A percentile compares a stretch with the other conserved stretches of the same genome.
Conservation (phyloP, 2,113 vertebrate genomes). For the Suncus etruscus region DNA sequence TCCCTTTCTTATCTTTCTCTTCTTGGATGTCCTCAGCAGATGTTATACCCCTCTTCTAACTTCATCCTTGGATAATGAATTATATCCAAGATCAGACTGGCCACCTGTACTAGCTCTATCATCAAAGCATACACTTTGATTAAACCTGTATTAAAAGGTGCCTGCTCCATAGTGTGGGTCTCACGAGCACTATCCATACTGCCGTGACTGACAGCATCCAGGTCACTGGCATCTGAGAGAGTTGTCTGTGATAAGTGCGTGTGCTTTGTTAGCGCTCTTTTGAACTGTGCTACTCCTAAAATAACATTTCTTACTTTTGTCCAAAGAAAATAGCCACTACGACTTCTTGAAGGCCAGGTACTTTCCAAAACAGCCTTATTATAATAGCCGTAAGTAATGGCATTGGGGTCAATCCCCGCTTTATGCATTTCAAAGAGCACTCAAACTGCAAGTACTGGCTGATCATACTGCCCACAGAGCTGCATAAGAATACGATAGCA, state of each 20-base stretch:
- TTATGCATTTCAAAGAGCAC: constrained; percentile 99
- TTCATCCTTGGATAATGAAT: constrained; percentile 94
- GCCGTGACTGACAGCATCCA: constrained; percentile 92
- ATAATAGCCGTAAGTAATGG: constrained; percentile 99
- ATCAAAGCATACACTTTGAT: constrained; percentile 92
- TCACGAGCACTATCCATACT: constrained; percentile 93
- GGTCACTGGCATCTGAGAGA: constrained; percentile 92
- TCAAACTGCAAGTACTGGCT: constrained; percentile 96
- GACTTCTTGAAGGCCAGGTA: constrained; percentile 97
- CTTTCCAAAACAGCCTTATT: constrained; percentile 99
- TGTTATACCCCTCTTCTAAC: constrained; percentile 87
- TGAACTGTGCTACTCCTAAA: constrained; percentile 95
- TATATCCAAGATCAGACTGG: constrained; percentile 94
- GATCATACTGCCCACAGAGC: constrained; percentile 97
- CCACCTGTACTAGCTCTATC: constrained; percentile 94
- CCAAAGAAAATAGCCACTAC: constrained; percentile 98
- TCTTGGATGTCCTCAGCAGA: constrained; percentile 87
- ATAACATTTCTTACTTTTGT: constrained; percentile 97
- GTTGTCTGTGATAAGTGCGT: constrained; percentile 87
- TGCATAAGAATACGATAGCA: constrained; percentile 99
- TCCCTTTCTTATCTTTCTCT: constrained; percentile 88
- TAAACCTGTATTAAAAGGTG: constrained; percentile 90
- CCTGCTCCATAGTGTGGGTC: constrained; percentile 88
- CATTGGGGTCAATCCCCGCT: constrained; percentile 96
- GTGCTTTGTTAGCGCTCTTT: constrained; percentile 94